Evolutionary conservation across 2,113 vertebrate genomes (phyloP).

Genomic region (Suricata suricatta): DNA sequence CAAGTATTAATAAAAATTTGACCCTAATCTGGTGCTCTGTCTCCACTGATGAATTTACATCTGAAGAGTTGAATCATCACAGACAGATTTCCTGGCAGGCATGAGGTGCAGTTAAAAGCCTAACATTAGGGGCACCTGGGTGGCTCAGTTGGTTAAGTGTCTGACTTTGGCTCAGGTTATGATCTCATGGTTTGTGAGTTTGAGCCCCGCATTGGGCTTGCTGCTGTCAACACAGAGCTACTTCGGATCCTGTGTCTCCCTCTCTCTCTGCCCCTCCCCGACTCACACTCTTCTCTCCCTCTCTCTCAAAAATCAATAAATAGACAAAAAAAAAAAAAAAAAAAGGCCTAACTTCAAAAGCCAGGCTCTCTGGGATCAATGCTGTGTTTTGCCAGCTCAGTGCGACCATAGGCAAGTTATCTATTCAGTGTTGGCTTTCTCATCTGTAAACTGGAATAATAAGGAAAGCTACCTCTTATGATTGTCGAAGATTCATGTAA

Average conservation of each 20-base stretch:
- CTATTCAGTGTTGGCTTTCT: background rate
- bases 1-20: background rate
- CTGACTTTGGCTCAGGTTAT: too few species aligned
- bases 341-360: background rate
- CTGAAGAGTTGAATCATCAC: background rate
- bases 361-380: background rate
- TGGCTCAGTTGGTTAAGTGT: too few species aligned
- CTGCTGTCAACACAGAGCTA: too few species aligned
- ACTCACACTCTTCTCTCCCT: too few species aligned
- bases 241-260: too few species aligned
- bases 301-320: too few species aligned
- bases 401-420: background rate
- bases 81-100: background rate
- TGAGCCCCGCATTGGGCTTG: too few species aligned
- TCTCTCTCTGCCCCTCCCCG: too few species aligned
- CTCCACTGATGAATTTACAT: background rate
- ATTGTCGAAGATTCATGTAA: background rate
- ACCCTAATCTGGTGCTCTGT: background rate
- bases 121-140: too few species aligned
- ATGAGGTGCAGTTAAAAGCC: too few species aligned
- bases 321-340: too few species aligned
- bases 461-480: background rate
- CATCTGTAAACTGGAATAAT: background rate
- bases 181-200: too few species aligned
- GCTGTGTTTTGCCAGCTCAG: background rate